A percentile compares a stretch with the other conserved stretches of the same genome.
Evolutionary conservation across 1,140 invertebrate genomes (phyloP).

Genomic region (Nixonia krombeini): DNA sequence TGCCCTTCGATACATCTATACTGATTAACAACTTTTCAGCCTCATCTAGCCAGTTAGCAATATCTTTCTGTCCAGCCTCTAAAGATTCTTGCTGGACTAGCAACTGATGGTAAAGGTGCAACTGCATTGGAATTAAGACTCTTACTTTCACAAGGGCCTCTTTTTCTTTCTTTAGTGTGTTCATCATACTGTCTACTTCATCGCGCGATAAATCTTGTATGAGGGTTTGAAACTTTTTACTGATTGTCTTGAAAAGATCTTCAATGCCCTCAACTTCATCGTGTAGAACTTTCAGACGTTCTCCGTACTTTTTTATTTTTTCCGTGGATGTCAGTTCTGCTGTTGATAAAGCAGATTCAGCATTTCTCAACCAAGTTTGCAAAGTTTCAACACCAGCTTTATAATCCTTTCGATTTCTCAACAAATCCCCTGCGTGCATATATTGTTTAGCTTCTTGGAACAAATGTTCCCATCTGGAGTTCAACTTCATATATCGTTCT

Average conservation of each 20-base stretch:
- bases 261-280: slow-evolving; percentile 89
- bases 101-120: slow-evolving; percentile 86
- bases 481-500: slow-evolving; percentile 80
- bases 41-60: slow-evolving; percentile 86
- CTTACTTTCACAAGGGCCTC: slow-evolving; percentile 87
- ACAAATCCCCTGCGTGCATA: slow-evolving; percentile 89
- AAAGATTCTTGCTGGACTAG: slow-evolving; percentile 92
- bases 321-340: slow-evolving; percentile 81
- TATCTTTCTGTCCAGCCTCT: slow-evolving; percentile 88
- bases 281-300: slow-evolving; percentile 84
- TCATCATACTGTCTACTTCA: slow-evolving; percentile 92
- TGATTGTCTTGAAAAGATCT: slow-evolving; percentile 89
- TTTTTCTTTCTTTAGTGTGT: slow-evolving; percentile 89
- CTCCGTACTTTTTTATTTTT: slow-evolving; percentile 84
- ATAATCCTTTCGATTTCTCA: slow-evolving; percentile 86
- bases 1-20: slow-evolving; percentile 77
- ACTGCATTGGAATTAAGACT: slow-evolving; percentile 83
- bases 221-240: slow-evolving; percentile 90
- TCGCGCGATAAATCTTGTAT: slow-evolving; percentile 92
- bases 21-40: slow-evolving; percentile 82
- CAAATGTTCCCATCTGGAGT: slow-evolving; percentile 84
- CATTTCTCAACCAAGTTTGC: slow-evolving; percentile 84
- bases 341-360: slow-evolving; percentile 79
- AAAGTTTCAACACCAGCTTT: slow-evolving; percentile 82
- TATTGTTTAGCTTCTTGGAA: slow-evolving; percentile 88